A percentile compares a stretch with the other conserved stretches of the same genome.
phyloP scores from a whole-genome alignment of 2,113 vertebrate species.

The Sorex fumeus region DNA sequence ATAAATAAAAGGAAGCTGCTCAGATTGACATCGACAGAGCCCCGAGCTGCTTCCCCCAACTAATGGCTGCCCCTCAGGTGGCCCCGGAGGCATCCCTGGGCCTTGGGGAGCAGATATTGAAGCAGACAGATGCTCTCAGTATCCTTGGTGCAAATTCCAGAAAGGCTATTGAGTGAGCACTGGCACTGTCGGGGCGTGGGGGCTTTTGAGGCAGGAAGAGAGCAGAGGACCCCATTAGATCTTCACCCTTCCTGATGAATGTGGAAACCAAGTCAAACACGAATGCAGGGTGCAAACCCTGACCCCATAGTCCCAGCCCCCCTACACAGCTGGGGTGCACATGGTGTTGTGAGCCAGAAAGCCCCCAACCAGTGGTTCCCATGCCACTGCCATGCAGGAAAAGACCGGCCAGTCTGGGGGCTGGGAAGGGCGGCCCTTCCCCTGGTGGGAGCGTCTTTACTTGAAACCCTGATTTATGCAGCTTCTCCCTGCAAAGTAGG shows the following conservation, averaged over 20 bases:
- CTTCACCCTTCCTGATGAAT: not conserved
- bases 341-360: not conserved
- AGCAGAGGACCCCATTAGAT: not conserved
- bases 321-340: not conserved
- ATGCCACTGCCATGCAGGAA: not conserved
- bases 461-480: conserved; percentile 21
- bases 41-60: not conserved
- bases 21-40: not conserved
- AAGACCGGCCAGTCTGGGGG: too few relatives aligned
- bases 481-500: conserved; percentile 51
- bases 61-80: not conserved
- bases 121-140: not conserved
- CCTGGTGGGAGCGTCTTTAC: conserved; percentile 56
- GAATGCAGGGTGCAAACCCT: not conserved
- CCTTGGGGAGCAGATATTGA: not conserved
- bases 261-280: not conserved
- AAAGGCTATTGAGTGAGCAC: not conserved
- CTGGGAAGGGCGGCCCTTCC: not conserved
- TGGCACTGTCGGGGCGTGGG: not conserved
- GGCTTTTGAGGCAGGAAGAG: not conserved
- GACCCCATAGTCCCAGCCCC: not conserved
- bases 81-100: not conserved
- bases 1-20: not conserved
- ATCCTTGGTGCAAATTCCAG: not conserved
- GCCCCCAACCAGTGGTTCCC: not conserved